These are phyloP conservation scores for Noturus placidus DNA, from an alignment of 2,113 vertebrate genomes.

Conservation along the genomic window DNA sequence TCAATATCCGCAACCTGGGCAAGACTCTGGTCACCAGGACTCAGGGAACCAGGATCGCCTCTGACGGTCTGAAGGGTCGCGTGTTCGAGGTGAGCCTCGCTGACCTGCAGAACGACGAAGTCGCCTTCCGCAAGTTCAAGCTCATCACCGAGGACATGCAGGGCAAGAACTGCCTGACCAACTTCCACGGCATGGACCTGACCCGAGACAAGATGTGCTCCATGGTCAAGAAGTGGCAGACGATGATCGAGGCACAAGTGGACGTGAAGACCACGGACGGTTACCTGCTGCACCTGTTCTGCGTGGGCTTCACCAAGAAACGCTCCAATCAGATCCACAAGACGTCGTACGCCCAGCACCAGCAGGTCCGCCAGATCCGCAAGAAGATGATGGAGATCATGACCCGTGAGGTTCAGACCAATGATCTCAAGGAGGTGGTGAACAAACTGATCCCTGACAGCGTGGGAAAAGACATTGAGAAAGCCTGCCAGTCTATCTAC, in stretches of 20 bases:
- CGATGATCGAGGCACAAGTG: slow-evolving; percentile 96
- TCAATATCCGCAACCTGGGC: slow-evolving; percentile 96
- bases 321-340: slow-evolving; percentile 96
- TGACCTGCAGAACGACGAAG: slow-evolving; percentile 97
- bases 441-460: slow-evolving; percentile 99
- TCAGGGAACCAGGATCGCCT: slow-evolving; percentile 98
- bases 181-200: slow-evolving; percentile 99
- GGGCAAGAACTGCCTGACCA: slow-evolving; percentile 97
- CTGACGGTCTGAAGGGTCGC: slow-evolving; percentile 94
- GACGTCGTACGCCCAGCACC: slow-evolving; percentile 94
- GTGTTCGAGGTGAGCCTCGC: slow-evolving; percentile 97
- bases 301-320: slow-evolving; percentile 97
- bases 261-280: slow-evolving; percentile 97
- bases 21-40: slow-evolving; percentile 98
- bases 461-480: slow-evolving; percentile 97
- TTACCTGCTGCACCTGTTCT: slow-evolving; percentile 94
- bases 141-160: slow-evolving; percentile 96
- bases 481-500: slow-evolving; percentile 96
- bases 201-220: slow-evolving; percentile 99
- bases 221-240: slow-evolving; percentile 99
- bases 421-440: slow-evolving; percentile 98
- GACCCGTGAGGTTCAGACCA: slow-evolving; percentile 97
- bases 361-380: slow-evolving; percentile 95
- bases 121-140: slow-evolving; percentile 98
- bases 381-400: slow-evolving; percentile 99